phyloP scores from a whole-genome alignment of 2,113 vertebrate genomes.

The Rhinogobius similis region DNA sequence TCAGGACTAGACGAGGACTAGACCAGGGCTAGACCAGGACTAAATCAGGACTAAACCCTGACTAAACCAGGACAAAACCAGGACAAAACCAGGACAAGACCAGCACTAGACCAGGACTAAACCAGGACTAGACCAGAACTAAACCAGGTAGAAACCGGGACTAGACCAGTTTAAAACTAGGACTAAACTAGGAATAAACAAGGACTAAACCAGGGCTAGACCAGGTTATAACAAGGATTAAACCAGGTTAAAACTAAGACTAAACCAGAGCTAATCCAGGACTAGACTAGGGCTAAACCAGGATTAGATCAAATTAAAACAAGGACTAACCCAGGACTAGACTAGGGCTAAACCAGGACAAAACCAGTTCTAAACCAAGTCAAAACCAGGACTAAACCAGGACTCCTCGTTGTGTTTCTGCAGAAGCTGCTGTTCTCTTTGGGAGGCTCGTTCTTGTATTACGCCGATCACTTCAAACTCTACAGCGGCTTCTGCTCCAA shows the following conservation, averaged over 20 bases:
- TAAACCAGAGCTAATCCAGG: not conserved
- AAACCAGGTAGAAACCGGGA: not conserved
- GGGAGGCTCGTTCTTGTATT: conserved; percentile 94
- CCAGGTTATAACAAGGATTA: not conserved
- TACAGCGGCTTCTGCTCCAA: conserved; percentile 97
- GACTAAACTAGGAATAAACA: not conserved
- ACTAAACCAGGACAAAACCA: not conserved
- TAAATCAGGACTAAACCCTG: not conserved
- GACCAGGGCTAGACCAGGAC: not conserved
- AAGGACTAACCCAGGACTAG: not conserved
- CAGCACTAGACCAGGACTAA: not conserved
- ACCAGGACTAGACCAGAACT: not conserved
- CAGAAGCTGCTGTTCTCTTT: conserved; percentile 93
- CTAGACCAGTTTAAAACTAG: not conserved
- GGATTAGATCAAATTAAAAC: not conserved
- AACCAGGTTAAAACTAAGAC: not conserved
- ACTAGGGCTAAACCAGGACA: not conserved
- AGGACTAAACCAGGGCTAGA: not conserved
- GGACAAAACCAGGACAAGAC: not conserved
- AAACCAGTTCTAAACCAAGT: not conserved
- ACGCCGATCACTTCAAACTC: conserved; percentile 96
- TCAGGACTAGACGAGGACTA: not conserved
- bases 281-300: not conserved
- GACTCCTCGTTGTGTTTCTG: not conserved
- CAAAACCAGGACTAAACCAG: not conserved